Base-by-base conservation (phyloP, 2,797 vertebrate genomes). In the Peromyscus eremicus region DNA sequence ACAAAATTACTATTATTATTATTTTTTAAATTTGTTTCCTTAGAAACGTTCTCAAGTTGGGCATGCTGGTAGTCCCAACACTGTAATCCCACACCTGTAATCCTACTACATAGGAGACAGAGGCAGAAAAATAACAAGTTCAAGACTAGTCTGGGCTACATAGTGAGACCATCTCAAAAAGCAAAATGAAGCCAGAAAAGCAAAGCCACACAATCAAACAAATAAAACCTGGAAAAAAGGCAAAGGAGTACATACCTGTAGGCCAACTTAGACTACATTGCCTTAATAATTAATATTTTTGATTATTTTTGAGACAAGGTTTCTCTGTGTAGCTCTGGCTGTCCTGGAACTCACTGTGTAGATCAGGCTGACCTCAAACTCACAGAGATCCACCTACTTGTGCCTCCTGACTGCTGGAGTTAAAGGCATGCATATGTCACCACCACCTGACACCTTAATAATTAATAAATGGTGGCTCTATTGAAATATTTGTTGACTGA, bases 41-140 rank as follows among this genome's bases (percentile, higher is more conserved):
- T 89, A 68, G 79, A 97, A 95, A 91, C 79, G n/a, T 87, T 94
- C 49, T 93, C 68, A 87, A 71, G 14, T 64, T 55, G 21, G 11
- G 84, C n/a, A 3, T 87, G 84, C 21, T 2, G 6, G 46, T 71
- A 34, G 46, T 80, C 77, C 19, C 17, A 55, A 34, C 49, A 34
- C 5, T 80, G 17, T 79, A 12, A 80, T 55, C 77, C 8, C 66
- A 87, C 27, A 43, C 46, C 34, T 52, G 3, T 55, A 55, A 55
- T 79, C 25, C 8, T 64, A 89, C 10, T 23, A 90, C 1, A 37
- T 37, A 60, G 23, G 16, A 90, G 27, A 13, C 57, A 79, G 88
- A 79, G 43, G 46, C 43, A 37, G 43, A 80, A n/a, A 76, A 80
- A 46, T 77, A 60, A 79, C 23, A 68, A 90, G 23, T 90, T 90